Base-by-base conservation (phyloP, 2,888 invertebrate genomes). In the Agonum fuliginosum region DNA sequence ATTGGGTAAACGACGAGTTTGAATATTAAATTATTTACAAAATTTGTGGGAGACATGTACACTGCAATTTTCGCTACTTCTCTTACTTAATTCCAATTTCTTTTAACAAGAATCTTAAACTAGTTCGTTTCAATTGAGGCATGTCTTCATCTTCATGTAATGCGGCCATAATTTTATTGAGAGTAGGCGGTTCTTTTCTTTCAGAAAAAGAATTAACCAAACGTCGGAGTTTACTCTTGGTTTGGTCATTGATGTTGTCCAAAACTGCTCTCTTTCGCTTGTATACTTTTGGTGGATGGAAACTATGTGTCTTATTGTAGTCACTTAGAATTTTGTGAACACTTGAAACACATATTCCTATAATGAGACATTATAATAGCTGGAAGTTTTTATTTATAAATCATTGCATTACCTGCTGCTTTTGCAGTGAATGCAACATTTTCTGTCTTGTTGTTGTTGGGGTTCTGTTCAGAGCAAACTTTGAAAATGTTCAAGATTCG, bases 191-290 rank as follows among this genome's bases (percentile, higher is more conserved):
- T 17, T 34, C 65, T 17, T 65, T 65, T 65, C 37, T 65, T 19
- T 34, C 34, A 19, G 14, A 65, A 34, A 65, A 65, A 27, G 34
- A 65, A 65, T 65, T n/a, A 3, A 65, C 65, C 19, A 65, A 1
- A 34, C 37, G 34, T 12, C 30, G 6, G 17, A 65, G 10, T n/a
- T 17, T 34, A 27, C 37, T 34, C 34, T 65, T 65, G 14, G 65
- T 34, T 34, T 19, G 12, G 30, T 65, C 34, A 65, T 65, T 30
- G 34, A 65, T 65, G 14, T 65, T 65, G 34, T 65, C 65, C 65
- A 65, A 65, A 34, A 65, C 17, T 65, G 14, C 17, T 62, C 30
- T 62, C 22, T 54, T 22, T 54, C 54, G 22, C 22, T n/a, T 24
- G 14, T 54, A 54, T 22, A 54, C 24, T 54, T 54, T 19, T 27